Base-by-base conservation (phyloP, 2,113 vertebrate species). In the Pagrus major region DNA sequence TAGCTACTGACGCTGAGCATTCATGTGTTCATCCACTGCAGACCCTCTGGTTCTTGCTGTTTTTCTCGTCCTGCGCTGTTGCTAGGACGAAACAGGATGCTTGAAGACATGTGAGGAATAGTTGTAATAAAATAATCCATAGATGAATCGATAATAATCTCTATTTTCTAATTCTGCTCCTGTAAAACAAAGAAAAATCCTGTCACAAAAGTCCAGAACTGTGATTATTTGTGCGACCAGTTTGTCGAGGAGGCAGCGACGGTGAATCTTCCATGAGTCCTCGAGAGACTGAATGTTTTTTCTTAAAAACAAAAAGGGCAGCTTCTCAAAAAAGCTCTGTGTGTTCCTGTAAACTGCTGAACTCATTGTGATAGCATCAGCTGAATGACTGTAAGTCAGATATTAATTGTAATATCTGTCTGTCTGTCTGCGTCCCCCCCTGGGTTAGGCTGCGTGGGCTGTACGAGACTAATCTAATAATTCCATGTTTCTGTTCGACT, bases 351-450 rank as follows among this genome's bases (percentile, higher is more conserved):
- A 85, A 86, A 76, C 33, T 52, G 3, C 52, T 65, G 25, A 74
- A 73, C 25, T 88, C 84, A 76, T 78, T 86, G 71, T 49, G 87
- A 83, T 75, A 88, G 54, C 69, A 23, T 80, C 54, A 72, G 52
- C 46, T 25, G 27, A 83, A 71, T 64, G 76, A 76, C 79, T 76
- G 63, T 42, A 73, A 71, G 59, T 27, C 77, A 77, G 9, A 76
- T 65, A 66, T 68, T n/a, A 77, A 46, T 66, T 68, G 37, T 83
- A 70, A 64, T 61, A 73, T 78, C 60, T 76, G 6, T 70, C 25
- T 84, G 35, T 46, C 16, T n/a, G 16, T 63, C n/a, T 61, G 21
- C 31, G 18, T 44, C 23, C 46, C 49, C 41, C 51, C 29, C 15
- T 9, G 51, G 21, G 27, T 39, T n/a, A 39, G 23, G 39, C 18